phyloP scores from a whole-genome alignment of 92 coral and sea anemone species.

The Porites lobata region DNA sequence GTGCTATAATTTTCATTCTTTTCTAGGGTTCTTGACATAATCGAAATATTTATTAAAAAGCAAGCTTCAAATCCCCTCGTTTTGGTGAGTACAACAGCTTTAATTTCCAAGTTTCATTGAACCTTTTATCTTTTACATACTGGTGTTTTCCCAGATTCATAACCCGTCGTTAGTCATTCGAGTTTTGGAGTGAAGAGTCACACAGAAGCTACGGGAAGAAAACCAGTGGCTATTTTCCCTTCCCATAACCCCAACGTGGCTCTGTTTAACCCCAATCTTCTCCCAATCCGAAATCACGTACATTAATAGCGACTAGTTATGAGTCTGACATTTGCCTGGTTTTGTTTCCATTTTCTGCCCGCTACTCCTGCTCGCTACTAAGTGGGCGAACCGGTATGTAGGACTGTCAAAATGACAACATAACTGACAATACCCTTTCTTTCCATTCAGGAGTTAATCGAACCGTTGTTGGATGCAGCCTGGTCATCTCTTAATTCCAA shows the following conservation, averaged over 20 bases:
- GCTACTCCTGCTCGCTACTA: too few species aligned
- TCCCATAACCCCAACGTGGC: too few species aligned
- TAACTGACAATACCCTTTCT: not conserved
- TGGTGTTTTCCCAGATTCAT: not conserved
- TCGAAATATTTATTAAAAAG: constrained; percentile 93
- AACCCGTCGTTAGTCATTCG: too few species aligned
- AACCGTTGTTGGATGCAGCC: constrained; percentile 81
- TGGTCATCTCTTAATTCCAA: constrained; percentile 83
- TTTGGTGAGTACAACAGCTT: constrained; percentile 67
- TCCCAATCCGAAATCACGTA: too few species aligned
- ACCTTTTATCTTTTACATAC: not conserved
- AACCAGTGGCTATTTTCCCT: too few species aligned
- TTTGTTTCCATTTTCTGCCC: too few species aligned
- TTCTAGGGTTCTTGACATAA: constrained; percentile 85
- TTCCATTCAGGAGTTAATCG: constrained; percentile 75
- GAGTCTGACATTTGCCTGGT: too few species aligned
- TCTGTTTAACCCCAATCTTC: too few species aligned
- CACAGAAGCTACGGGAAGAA: too few species aligned
- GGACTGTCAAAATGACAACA: not conserved
- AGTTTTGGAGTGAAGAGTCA: too few species aligned
- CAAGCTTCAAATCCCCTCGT: constrained; percentile 82
- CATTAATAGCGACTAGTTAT: too few species aligned
- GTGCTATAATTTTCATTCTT: not conserved
- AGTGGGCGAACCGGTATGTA: not conserved
- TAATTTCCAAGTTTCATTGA: not conserved